Evolutionary conservation across 2,888 invertebrate genomes (phyloP).

Genomic region (Cryptocheilus praepositus): DNA sequence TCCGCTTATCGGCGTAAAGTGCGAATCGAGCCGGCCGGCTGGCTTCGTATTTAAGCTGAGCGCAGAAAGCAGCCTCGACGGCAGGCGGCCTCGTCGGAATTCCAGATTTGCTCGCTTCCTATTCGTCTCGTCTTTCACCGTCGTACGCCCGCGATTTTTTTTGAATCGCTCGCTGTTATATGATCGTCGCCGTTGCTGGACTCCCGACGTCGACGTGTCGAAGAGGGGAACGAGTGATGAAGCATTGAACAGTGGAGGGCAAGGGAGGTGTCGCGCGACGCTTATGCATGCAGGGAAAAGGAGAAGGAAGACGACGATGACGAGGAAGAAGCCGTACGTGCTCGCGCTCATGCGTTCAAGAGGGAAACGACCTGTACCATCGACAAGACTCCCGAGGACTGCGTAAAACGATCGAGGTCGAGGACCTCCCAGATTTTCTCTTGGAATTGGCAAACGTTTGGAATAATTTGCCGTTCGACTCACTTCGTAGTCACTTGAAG

Average conservation of each 20-base stretch:
- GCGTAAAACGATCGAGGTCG: constrained; percentile 36
- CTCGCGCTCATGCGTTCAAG: not conserved
- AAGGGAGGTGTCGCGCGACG: constrained; percentile 15
- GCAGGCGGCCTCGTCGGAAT: constrained; percentile 2
- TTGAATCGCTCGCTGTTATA: constrained; percentile 31
- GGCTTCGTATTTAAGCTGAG: constrained; percentile 19
- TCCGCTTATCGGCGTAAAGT: constrained; percentile 29
- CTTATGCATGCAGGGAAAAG: constrained; percentile 20
- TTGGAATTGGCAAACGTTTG: constrained; percentile 12
- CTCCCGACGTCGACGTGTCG: constrained; percentile 10
- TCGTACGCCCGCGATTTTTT: constrained; percentile 1
- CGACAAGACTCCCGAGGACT: constrained; percentile 24
- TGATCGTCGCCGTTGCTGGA: constrained; percentile 22
- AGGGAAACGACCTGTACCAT: constrained; percentile 27
- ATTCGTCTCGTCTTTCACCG: constrained; percentile 49
- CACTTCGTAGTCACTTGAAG: too few species aligned
- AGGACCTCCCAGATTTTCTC: constrained; percentile 22
- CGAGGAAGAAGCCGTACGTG: constrained; percentile 11
- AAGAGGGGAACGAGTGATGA: too few species aligned
- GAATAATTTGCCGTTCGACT: constrained; percentile 18
- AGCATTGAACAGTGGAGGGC: constrained; percentile 17
- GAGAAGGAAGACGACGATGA: constrained; percentile 28
- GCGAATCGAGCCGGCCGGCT: constrained; percentile 22
- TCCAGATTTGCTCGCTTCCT: constrained; percentile 42
- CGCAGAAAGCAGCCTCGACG: constrained; percentile 13